Evolutionary conservation across 1,140 invertebrate species (phyloP).

Genomic region (Pararge aegeria): DNA sequence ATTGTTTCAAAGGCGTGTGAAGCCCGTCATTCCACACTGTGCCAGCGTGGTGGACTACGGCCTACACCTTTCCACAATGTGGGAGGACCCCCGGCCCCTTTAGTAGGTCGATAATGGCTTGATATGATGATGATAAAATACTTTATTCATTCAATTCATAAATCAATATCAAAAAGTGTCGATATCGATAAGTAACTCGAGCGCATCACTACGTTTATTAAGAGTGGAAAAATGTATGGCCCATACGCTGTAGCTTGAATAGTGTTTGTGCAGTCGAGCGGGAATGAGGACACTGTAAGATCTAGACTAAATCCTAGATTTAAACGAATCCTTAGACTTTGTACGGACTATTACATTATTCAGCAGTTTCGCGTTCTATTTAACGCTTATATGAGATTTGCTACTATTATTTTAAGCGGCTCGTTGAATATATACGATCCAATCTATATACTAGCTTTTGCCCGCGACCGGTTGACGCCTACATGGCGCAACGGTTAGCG

Average conservation of each 20-base stretch:
- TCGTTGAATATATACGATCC: too few relatives aligned
- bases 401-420: too few relatives aligned
- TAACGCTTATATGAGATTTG: background rate
- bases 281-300: background rate
- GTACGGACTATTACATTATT: background rate
- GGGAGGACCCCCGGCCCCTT: too few relatives aligned
- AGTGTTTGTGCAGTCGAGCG: background rate
- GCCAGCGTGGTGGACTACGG: too few relatives aligned
- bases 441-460: too few relatives aligned
- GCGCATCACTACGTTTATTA: constrained; percentile 39
- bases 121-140: background rate
- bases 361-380: background rate
- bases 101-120: too few relatives aligned
- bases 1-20: too few relatives aligned
- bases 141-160: background rate
- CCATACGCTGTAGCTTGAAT: background rate
- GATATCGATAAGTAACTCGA: background rate
- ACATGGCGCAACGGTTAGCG: too few relatives aligned
- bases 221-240: constrained; percentile 38
- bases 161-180: background rate
- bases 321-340: background rate
- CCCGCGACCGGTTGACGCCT: too few relatives aligned
- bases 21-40: too few relatives aligned
- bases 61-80: too few relatives aligned
- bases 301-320: constrained; percentile 1